Evolutionary conservation across 2,797 vertebrate genomes (phyloP).

Genomic region (Hyperoplus immaculatus): DNA sequence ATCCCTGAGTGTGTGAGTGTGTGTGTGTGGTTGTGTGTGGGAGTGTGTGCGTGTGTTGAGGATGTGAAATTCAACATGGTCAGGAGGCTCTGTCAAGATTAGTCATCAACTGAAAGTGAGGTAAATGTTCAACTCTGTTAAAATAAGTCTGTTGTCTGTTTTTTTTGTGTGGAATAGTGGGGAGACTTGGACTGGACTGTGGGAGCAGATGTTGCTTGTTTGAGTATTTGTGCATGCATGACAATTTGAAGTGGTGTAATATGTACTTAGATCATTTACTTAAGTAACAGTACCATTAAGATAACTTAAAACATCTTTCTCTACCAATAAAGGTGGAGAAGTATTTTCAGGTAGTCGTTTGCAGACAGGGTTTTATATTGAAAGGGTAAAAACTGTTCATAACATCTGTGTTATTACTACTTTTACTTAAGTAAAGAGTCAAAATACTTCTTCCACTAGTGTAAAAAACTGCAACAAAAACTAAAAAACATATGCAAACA

Average conservation of each 20-base stretch:
- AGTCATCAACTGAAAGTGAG: slow-evolving; percentile 62
- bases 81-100: slow-evolving; percentile 48
- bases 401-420: neutral
- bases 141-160: slow-evolving; percentile 2
- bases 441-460: neutral
- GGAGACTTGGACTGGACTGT: slow-evolving; percentile 10
- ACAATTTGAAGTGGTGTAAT: neutral
- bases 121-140: slow-evolving; percentile 47
- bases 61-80: slow-evolving; percentile 69
- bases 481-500: too few relatives aligned
- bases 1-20: slow-evolving; percentile 44
- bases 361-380: neutral
- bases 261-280: neutral
- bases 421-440: slow-evolving; percentile 1
- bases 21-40: too few relatives aligned
- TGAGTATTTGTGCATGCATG: slow-evolving; percentile 8
- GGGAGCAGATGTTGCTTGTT: slow-evolving; percentile 40
- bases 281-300: neutral
- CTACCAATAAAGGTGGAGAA: neutral
- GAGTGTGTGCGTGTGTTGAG: slow-evolving; percentile 29
- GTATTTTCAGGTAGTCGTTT: neutral
- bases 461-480: too few relatives aligned
- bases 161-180: neutral
- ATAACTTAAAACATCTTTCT: neutral
- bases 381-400: neutral